These are phyloP conservation scores for Anoplophora glabripennis DNA, from an alignment of 1,140 invertebrate species.

Conservation along the genomic window DNA sequence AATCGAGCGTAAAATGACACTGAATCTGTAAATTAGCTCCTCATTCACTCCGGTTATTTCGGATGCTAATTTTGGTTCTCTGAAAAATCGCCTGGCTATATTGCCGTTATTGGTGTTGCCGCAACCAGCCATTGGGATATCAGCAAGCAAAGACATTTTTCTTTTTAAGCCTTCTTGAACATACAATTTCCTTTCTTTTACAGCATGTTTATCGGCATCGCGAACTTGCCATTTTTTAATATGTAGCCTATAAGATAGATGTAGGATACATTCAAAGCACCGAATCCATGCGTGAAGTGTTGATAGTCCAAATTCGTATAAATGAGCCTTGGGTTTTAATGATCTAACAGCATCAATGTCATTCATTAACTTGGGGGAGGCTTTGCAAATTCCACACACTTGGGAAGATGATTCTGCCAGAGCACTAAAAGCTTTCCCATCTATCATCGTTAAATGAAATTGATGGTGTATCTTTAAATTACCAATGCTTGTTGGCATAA, in stretches of 20 bases:
- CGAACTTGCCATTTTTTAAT: slow-evolving; percentile 34
- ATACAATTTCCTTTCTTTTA: slow-evolving; percentile 17
- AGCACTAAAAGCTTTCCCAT: slow-evolving; percentile 48
- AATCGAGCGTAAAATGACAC: slow-evolving; percentile 35
- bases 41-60: slow-evolving; percentile 39
- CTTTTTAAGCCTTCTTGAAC: slow-evolving; percentile 27
- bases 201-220: slow-evolving; percentile 22
- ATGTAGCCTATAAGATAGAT: slow-evolving; percentile 28
- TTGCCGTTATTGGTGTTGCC: slow-evolving; percentile 48
- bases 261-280: slow-evolving; percentile 22
- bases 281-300: slow-evolving; percentile 44
- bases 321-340: slow-evolving; percentile 23
- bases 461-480: slow-evolving; percentile 25
- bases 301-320: slow-evolving; percentile 44
- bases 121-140: slow-evolving; percentile 42
- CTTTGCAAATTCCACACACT: slow-evolving; percentile 46
- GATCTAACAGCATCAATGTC: slow-evolving; percentile 3
- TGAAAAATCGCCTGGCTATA: slow-evolving; percentile 47
- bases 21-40: slow-evolving; percentile 36
- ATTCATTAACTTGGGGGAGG: slow-evolving; percentile 46
- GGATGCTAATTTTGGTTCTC: slow-evolving; percentile 32
- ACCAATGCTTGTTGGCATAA: slow-evolving; percentile 17
- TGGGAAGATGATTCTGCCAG: slow-evolving; percentile 42
- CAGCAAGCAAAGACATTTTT: slow-evolving; percentile 36
- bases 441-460: slow-evolving; percentile 46